These are phyloP conservation scores for Scyliorhinus canicula DNA, from an alignment of 2,797 vertebrate species.

Conservation along the genomic window DNA sequence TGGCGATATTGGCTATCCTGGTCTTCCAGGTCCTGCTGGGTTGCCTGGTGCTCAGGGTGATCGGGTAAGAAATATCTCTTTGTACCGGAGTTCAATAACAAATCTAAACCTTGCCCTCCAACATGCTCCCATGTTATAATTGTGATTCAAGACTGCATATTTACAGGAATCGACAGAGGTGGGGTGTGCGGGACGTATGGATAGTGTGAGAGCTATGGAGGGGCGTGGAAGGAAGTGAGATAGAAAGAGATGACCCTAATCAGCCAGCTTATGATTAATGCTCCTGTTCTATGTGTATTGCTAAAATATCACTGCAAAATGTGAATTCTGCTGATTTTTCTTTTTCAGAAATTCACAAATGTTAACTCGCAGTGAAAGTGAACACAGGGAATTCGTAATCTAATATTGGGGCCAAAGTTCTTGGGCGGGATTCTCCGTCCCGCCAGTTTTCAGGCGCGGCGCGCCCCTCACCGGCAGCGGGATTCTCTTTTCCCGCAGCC, in stretches of 20 bases:
- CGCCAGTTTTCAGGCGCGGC: too few species aligned
- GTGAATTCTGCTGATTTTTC: not conserved
- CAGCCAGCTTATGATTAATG: not conserved
- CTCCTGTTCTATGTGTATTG: not conserved
- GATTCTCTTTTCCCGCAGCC: too few species aligned
- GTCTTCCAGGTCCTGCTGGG: constrained; percentile 83
- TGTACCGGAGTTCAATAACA: not conserved
- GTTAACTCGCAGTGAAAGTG: not conserved
- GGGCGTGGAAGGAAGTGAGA: not conserved
- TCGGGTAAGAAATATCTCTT: constrained; percentile 69
- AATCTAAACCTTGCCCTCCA: not conserved
- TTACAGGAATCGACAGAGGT: not conserved
- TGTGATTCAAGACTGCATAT: not conserved
- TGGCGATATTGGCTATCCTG: constrained; percentile 83
- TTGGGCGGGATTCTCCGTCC: too few species aligned
- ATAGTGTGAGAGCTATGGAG: not conserved
- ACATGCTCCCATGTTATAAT: not conserved
- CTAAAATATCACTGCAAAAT: not conserved
- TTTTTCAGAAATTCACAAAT: not conserved
- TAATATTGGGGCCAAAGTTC: not conserved
- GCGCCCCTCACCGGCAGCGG: too few species aligned
- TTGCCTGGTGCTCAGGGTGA: constrained; percentile 83
- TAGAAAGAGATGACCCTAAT: not conserved
- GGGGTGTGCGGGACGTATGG: not conserved
- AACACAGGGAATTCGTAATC: not conserved